Evolutionary conservation across 2,797 vertebrate species (phyloP).

Genomic region (Tapera naevia): DNA sequence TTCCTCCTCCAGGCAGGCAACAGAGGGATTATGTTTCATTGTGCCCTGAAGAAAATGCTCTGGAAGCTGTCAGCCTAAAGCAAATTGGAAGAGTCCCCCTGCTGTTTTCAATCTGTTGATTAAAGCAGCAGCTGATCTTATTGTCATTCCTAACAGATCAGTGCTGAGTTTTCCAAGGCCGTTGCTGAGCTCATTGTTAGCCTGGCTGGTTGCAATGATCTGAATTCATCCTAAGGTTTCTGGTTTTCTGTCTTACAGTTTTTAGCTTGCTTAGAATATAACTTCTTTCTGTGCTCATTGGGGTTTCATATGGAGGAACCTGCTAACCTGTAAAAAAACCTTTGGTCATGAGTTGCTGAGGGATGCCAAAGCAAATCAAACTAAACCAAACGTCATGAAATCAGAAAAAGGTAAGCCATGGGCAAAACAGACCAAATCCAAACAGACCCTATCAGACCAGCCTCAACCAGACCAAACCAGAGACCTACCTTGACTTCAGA

Average conservation of each 20-base stretch:
- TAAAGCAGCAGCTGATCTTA: conserved; percentile 52
- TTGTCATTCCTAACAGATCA: conserved; percentile 42
- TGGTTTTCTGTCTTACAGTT: not conserved
- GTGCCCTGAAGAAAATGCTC: not conserved
- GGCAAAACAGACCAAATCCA: not conserved
- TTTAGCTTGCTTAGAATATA: not conserved
- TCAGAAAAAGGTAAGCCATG: not conserved
- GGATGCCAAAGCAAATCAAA: not conserved
- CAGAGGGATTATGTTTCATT: not conserved
- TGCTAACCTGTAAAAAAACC: not conserved
- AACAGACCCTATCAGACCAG: not conserved
- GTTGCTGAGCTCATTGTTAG: not conserved
- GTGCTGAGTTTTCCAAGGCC: conserved; percentile 7
- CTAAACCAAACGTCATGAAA: not conserved
- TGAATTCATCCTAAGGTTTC: not conserved
- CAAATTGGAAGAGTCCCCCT: conserved; percentile 33
- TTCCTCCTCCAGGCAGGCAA: not conserved
- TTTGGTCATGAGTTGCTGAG: not conserved
- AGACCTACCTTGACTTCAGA: not conserved
- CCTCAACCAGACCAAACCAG: not conserved
- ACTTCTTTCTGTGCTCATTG: not conserved
- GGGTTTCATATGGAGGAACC: not conserved
- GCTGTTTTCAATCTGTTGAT: conserved; percentile 43
- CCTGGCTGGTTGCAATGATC: conserved; percentile 23
- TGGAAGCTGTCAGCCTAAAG: conserved; percentile 19